A percentile compares a stretch with the other conserved stretches of the same genome.
phyloP scores from a whole-genome alignment of 2,113 vertebrate species.

The Stegastes partitus region DNA sequence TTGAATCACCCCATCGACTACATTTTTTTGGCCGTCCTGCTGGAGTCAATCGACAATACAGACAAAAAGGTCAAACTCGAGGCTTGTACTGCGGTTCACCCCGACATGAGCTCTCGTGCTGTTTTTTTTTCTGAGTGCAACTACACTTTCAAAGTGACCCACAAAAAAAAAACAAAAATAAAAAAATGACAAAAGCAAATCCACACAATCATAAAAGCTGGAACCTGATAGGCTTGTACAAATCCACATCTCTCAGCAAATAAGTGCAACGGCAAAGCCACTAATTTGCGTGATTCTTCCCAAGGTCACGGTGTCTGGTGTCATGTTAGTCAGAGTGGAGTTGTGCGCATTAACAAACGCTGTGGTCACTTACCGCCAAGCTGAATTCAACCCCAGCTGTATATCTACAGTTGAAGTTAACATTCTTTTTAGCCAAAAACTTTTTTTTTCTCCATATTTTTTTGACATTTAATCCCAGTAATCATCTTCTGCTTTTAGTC shows the following conservation, averaged over 20 bases:
- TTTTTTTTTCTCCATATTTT: no score
- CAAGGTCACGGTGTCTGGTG: slow-evolving; percentile 7
- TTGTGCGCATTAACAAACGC: slow-evolving; percentile 6
- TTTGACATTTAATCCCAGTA: no score
- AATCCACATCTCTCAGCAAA: slow-evolving; percentile 10
- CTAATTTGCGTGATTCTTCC: slow-evolving; percentile 5
- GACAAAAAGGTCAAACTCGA: slow-evolving; percentile 49
- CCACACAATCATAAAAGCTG: background rate
- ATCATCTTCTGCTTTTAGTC: no score
- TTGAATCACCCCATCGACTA: slow-evolving; percentile 70
- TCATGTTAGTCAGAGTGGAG: background rate
- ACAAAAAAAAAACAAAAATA: background rate
- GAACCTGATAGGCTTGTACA: slow-evolving; percentile 25
- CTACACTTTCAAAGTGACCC: slow-evolving; percentile 26
- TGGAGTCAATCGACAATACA: slow-evolving; percentile 42
- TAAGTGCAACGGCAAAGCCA: slow-evolving; percentile 24
- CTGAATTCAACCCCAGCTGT: slow-evolving; percentile 10
- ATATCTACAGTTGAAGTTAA: background rate
- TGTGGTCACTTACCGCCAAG: slow-evolving; percentile 22
- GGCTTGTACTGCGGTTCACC: slow-evolving; percentile 46
- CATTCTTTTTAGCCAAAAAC: no score
- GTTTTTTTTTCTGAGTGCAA: background rate
- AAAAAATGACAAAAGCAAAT: background rate
- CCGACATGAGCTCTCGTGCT: background rate
- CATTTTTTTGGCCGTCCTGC: slow-evolving; percentile 47